A percentile compares a stretch with the other conserved stretches of the same genome.
Evolutionary conservation across 2,113 vertebrate species (phyloP).

Genomic region (Cheirogaleus medius): DNA sequence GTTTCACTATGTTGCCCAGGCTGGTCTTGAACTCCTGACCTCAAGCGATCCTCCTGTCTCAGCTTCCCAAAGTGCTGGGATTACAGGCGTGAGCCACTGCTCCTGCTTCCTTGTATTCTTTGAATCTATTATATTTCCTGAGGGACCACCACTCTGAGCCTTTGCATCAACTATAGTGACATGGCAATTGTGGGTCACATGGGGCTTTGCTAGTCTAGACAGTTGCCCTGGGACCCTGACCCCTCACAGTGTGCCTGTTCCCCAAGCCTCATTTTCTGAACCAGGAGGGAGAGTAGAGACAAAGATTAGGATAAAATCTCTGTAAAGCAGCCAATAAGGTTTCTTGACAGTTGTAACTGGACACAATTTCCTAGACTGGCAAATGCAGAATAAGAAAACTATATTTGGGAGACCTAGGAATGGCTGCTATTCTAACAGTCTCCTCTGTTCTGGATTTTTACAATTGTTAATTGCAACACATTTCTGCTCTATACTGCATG

Average conservation of each 20-base stretch:
- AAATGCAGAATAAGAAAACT: not conserved
- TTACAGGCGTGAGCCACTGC: no score
- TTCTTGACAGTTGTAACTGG: not conserved
- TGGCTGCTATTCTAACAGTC: not conserved
- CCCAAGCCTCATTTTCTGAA: not conserved
- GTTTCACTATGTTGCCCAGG: no score
- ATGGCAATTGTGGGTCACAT: not conserved
- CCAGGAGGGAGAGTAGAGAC: not conserved
- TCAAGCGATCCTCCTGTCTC: no score
- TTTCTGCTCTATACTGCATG: not conserved
- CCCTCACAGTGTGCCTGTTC: not conserved
- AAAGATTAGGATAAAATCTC: not conserved
- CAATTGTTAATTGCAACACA: not conserved
- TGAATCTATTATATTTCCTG: not conserved
- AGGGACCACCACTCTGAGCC: not conserved
- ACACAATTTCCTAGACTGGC: not conserved
- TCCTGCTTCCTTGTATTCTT: no score
- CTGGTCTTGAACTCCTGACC: no score
- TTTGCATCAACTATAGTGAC: not conserved
- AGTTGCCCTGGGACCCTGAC: rapidly evolving
- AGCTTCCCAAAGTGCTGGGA: no score
- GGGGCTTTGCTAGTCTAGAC: not conserved
- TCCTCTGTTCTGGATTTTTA: not conserved
- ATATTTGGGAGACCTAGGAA: not conserved
- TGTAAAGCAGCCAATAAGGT: rapidly evolving